Evolutionary conservation across 2,797 vertebrate genomes (phyloP).

Genomic region (Potorous gilbertii): DNA sequence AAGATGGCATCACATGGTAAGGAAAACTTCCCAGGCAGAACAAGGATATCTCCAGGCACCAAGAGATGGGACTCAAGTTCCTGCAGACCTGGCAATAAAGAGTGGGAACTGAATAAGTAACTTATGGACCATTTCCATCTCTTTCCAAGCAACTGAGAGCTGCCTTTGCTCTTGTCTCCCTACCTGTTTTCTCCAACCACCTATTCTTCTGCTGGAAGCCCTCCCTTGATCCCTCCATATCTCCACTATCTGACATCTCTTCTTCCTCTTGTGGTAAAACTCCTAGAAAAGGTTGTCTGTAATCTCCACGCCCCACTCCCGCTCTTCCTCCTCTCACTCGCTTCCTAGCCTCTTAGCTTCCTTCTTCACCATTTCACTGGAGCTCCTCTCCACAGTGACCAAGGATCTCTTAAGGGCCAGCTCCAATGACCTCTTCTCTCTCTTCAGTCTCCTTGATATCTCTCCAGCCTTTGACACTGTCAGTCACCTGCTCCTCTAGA

Average conservation of each 20-base stretch:
- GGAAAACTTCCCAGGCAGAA: conserved; percentile 73
- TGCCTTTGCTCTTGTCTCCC: neutral
- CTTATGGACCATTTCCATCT: neutral
- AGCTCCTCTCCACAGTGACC: neutral
- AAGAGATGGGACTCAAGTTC: conserved; percentile 77
- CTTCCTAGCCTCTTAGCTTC: neutral
- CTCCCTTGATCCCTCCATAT: neutral
- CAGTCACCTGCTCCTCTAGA: neutral
- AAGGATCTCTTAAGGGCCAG: neutral
- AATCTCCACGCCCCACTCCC: neutral
- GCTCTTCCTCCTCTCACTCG: neutral
- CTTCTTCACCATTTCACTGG: neutral
- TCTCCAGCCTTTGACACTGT: neutral
- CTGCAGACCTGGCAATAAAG: conserved; percentile 67
- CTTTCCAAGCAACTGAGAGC: neutral
- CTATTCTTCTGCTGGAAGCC: neutral
- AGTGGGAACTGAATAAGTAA: neutral
- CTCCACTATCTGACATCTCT: neutral
- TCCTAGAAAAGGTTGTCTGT: neutral
- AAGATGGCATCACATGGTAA: conserved; percentile 82
- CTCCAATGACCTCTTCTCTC: neutral
- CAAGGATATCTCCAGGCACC: conserved; percentile 80
- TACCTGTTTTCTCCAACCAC: neutral
- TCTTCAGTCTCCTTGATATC: neutral
- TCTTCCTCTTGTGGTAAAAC: neutral